Evolutionary conservation across 1,140 invertebrate species (phyloP).

Genomic region (Leptonema lineaticorne): DNA sequence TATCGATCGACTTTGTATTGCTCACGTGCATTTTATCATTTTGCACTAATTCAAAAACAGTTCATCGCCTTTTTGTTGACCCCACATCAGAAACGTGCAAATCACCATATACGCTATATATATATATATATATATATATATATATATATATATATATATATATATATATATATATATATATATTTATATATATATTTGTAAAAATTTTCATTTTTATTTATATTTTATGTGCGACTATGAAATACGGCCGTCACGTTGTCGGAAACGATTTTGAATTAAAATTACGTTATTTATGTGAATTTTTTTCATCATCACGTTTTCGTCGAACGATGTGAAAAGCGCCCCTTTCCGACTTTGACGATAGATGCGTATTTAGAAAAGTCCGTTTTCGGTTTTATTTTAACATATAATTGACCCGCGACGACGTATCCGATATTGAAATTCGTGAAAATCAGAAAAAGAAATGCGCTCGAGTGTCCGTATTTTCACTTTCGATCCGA

Average conservation of each 20-base stretch:
- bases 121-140: background rate
- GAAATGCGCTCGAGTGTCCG: background rate
- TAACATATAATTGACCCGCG: background rate
- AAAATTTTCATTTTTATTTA: too few species aligned
- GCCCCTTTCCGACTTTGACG: background rate
- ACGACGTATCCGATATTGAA: background rate
- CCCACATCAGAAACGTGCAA: background rate
- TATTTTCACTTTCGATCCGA: slow-evolving; percentile 2
- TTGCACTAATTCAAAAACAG: background rate
- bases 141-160: background rate
- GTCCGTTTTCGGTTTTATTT: background rate
- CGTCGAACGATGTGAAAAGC: too few species aligned
- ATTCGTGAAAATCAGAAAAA: background rate
- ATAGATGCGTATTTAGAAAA: background rate
- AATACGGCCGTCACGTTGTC: too few species aligned
- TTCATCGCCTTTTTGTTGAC: background rate
- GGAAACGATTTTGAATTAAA: too few species aligned
- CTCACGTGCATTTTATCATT: too few species aligned
- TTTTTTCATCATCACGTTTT: background rate
- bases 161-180: too few species aligned
- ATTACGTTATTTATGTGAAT: background rate
- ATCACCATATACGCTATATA: too few species aligned
- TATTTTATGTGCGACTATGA: too few species aligned
- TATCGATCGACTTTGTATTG: too few species aligned
- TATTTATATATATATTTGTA: too few species aligned